Evolutionary conservation across 2,113 vertebrate species (phyloP).

Genomic region (Fregata magnificens): DNA sequence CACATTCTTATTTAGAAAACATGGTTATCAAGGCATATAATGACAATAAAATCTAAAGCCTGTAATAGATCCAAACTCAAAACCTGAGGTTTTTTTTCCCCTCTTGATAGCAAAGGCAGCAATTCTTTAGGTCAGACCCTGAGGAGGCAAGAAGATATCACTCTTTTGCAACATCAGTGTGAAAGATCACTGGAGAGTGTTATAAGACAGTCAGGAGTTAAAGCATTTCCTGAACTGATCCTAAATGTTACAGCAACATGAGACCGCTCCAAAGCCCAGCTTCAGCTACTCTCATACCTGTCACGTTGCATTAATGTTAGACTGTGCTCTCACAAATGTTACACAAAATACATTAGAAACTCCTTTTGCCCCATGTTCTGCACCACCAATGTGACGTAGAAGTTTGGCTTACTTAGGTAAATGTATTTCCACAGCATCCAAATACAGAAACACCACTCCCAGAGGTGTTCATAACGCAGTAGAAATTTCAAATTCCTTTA

Average conservation of each 20-base stretch:
- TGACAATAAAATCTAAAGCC: not conserved
- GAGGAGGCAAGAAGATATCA: not conserved
- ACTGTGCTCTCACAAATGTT: not conserved
- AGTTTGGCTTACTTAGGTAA: not conserved
- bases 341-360: not conserved
- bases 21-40: not conserved
- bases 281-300: not conserved
- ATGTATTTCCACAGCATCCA: not conserved
- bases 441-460: not conserved
- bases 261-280: not conserved
- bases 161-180: not conserved
- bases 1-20: not conserved
- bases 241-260: not conserved
- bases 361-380: not conserved
- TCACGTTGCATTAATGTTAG: not conserved
- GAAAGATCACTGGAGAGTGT: not conserved
- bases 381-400: not conserved
- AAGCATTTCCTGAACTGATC: not conserved
- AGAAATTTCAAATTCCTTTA: conserved; percentile 16
- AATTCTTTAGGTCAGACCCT: not conserved
- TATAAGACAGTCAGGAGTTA: not conserved
- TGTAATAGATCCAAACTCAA: not conserved
- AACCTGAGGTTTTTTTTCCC: not conserved
- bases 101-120: not conserved
- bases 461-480: not conserved